Conservation (phyloP, 2,888 invertebrate species). For the Omphaloscelis lunosa region DNA sequence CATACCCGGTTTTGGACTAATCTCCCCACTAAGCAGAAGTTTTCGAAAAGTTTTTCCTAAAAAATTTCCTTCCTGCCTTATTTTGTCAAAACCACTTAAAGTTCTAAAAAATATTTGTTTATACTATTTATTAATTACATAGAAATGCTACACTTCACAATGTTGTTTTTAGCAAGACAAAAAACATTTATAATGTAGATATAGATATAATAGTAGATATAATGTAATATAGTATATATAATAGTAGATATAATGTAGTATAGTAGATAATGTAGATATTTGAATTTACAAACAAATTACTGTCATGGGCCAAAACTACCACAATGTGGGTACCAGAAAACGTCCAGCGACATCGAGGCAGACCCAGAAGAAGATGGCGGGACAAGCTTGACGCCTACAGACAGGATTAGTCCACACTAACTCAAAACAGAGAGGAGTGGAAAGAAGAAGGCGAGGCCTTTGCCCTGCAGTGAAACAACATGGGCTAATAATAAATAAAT, state of each 20-base stretch:
- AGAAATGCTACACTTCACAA: background rate
- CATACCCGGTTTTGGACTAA: background rate
- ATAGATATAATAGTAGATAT: too few relatives aligned
- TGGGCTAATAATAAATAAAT: too few relatives aligned
- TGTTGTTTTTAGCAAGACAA: background rate
- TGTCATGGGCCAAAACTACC: too few relatives aligned
- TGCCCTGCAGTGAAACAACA: too few relatives aligned
- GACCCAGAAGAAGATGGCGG: background rate
- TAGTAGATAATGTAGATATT: background rate
- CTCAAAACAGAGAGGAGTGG: too few relatives aligned
- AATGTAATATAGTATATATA: too few relatives aligned
- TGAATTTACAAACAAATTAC: background rate
- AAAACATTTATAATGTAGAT: background rate
- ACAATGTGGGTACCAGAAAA: background rate
- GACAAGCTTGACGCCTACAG: too few relatives aligned
- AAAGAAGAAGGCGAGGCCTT: too few relatives aligned
- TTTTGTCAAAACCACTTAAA: background rate
- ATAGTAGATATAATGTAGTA: too few relatives aligned
- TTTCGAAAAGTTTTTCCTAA: constrained; percentile 7
- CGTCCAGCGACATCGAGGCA: background rate
- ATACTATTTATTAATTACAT: background rate
- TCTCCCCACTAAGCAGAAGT: background rate
- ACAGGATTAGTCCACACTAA: too few relatives aligned
- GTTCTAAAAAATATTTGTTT: too few relatives aligned
- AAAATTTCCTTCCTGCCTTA: background rate